Conservation (phyloP, 2,797 vertebrate genomes). For the Macropodus opercularis region DNA sequence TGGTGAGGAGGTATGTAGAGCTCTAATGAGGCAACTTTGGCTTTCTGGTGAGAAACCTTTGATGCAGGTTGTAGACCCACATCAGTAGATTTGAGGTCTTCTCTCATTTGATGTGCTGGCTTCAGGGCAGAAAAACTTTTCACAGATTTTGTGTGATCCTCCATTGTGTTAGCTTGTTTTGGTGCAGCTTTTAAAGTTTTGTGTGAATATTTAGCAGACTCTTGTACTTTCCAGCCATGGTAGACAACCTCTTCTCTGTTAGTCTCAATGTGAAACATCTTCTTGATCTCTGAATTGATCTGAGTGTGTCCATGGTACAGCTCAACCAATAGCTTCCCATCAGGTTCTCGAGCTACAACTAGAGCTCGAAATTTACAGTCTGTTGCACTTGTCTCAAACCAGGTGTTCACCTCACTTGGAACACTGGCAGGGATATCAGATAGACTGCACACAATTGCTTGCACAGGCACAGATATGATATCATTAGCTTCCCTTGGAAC, state of each 20-base stretch:
- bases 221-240: constrained; percentile 16
- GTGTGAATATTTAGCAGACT: background rate
- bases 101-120: constrained; percentile 5
- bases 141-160: constrained; percentile 6
- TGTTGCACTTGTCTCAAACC: constrained; percentile 86
- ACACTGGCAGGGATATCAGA: constrained; percentile 82
- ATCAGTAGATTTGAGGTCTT: background rate
- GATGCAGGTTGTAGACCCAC: constrained; percentile 6
- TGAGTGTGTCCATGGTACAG: constrained; percentile 85
- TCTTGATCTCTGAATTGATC: constrained; percentile 87
- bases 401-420: constrained; percentile 76
- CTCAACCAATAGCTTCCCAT: constrained; percentile 89
- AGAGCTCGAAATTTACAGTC: constrained; percentile 82
- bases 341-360: constrained; percentile 87
- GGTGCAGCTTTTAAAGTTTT: constrained; percentile 11
- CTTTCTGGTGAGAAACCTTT: constrained; percentile 22
- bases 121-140: constrained; percentile 2
- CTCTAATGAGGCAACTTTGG: constrained; percentile 25
- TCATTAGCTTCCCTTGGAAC: constrained; percentile 86
- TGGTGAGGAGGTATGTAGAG: constrained; percentile 65
- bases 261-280: constrained; percentile 70
- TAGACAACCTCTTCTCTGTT: constrained; percentile 31
- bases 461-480: constrained; percentile 89
- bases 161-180: constrained; percentile 8
- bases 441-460: constrained; percentile 89